A percentile compares a stretch with the other conserved stretches of the same genome.
These are phyloP conservation scores for Chloebia gouldiae DNA, from an alignment of 2,113 vertebrate genomes.

Conservation along the genomic window DNA sequence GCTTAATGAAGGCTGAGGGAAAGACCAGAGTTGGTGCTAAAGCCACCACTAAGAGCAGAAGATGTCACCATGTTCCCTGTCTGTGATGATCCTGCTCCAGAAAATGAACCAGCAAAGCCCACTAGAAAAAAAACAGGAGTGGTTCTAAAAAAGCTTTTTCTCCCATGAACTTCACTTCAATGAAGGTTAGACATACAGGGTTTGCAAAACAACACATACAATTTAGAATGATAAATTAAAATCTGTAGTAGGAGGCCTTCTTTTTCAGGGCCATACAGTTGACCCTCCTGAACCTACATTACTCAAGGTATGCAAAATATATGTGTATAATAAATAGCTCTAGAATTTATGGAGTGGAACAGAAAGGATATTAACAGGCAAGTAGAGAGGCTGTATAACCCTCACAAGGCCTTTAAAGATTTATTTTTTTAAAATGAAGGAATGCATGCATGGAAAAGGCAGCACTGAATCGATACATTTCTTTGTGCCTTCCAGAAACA, in stretches of 20 bases:
- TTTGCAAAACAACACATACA: conserved; percentile 42
- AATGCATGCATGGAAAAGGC: conserved; percentile 59
- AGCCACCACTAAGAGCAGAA: conserved; percentile 1
- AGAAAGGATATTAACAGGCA: conserved; percentile 71
- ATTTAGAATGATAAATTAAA: conserved; percentile 62
- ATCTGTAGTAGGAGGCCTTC: conserved; percentile 52
- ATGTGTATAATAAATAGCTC: conserved; percentile 71
- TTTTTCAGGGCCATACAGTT: conserved; percentile 61
- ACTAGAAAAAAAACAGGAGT: not conserved
- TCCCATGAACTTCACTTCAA: conserved; percentile 36
- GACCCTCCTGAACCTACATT: conserved; percentile 65
- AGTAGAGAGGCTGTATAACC: conserved; percentile 65
- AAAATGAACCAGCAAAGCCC: conserved; percentile 13
- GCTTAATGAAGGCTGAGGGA: not conserved
- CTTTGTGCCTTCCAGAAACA: conserved; percentile 43
- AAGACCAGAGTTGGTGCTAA: not conserved
- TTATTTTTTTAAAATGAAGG: conserved; percentile 65
- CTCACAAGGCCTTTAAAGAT: conserved; percentile 70
- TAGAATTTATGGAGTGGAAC: conserved; percentile 70
- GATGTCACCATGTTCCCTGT: conserved; percentile 29
- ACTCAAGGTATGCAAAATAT: conserved; percentile 71
- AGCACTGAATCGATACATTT: conserved; percentile 42
- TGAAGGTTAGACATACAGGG: conserved; percentile 47
- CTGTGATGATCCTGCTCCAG: not conserved
- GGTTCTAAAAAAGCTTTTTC: conserved; percentile 40